phyloP scores from a whole-genome alignment of 2,888 invertebrate genomes.

The Incurvaria masculella region DNA sequence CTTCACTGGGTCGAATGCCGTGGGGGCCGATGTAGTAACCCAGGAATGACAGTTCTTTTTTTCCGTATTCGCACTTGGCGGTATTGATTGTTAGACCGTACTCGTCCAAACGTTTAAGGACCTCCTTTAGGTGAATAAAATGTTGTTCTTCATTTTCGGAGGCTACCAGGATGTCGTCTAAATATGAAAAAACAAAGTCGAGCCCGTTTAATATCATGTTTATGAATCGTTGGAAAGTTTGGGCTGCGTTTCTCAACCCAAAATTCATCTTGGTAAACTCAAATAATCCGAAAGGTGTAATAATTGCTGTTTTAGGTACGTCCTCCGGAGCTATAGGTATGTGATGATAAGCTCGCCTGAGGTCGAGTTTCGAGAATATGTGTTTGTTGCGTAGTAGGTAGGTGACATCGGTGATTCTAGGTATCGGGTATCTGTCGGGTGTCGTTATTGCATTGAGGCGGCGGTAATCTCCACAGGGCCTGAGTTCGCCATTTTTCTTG shows the following conservation, averaged over 20 bases:
- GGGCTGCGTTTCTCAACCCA: neutral
- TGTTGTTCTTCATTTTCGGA: conserved; percentile 5
- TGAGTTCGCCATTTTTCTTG: conserved; percentile 10
- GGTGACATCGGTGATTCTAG: conserved; percentile 21
- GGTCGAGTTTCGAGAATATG: conserved; percentile 20
- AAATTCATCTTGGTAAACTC: conserved; percentile 9
- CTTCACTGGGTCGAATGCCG: conserved; percentile 12
- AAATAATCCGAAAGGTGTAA: conserved; percentile 20
- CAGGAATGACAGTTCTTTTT: conserved; percentile 12
- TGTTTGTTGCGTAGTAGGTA: conserved; percentile 15
- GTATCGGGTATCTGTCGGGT: conserved; percentile 25
- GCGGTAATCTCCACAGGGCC: conserved; percentile 26
- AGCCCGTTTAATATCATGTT: conserved; percentile 2
- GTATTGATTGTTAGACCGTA: conserved; percentile 10
- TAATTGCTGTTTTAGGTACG: conserved; percentile 24
- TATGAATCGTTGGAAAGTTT: conserved; percentile 6
- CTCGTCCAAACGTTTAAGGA: conserved; percentile 6
- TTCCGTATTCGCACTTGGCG: conserved; percentile 12
- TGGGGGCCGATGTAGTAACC: conserved; percentile 14
- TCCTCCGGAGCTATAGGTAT: conserved; percentile 25
- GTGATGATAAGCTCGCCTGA: too few relatives aligned
- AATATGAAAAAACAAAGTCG: conserved; percentile 3
- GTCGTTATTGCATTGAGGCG: conserved; percentile 21
- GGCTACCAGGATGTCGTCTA: conserved; percentile 6
- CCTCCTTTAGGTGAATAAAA: conserved; percentile 4